Evolutionary conservation across 2,888 invertebrate genomes (phyloP), one percentile per base, ranked within the genome.

Genomic region (Malacosoma neustria): DNA sequence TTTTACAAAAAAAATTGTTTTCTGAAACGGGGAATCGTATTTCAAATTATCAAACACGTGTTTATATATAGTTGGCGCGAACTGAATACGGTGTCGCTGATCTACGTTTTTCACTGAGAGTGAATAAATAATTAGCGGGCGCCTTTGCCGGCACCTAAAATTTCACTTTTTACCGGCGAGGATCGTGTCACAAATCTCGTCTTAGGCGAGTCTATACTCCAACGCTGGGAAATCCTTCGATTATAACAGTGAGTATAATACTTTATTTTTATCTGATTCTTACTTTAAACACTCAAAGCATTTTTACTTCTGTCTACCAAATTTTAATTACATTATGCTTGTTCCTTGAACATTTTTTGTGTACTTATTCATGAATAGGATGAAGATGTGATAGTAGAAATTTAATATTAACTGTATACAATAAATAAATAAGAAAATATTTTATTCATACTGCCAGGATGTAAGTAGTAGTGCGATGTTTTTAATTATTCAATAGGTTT

Each of bases 111-210:
- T 80, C 77, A 68, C 71, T 62, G 57, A 57, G 53, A 72, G 72
- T 79, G 75, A 74, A 72, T 73, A 70, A 69, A 73, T 76, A 72
- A 70, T 68, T 71, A 61, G 61, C 62, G 57, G 59, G 54, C 63
- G 57, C 58, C 46, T 49, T 57, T 62, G 45, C 58, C 61, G 41
- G 59, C 56, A 55, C 65, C 65, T 72, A 58, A 69, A 79, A 72
- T 81, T 84, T 82, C 76, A 81, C 80, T 81, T 82, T 74, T 82
- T 72, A 72, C 64, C 63, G 68, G 54, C 70, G 62, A 72, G 67
- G 64, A 68, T 54, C 52, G 53, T 55, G 51, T 54, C 54, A 38
- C 43, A 45, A 43, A 54, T 48, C 61, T 61, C 61, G 72, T 75
- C 76, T 72, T 53, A 62, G 57, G 56, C 54, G 57, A 60, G 71